A percentile compares a stretch with the other conserved stretches of the same genome.
Evolutionary conservation across 2,797 vertebrate genomes (phyloP).

Genomic region (Tapirus indicus): DNA sequence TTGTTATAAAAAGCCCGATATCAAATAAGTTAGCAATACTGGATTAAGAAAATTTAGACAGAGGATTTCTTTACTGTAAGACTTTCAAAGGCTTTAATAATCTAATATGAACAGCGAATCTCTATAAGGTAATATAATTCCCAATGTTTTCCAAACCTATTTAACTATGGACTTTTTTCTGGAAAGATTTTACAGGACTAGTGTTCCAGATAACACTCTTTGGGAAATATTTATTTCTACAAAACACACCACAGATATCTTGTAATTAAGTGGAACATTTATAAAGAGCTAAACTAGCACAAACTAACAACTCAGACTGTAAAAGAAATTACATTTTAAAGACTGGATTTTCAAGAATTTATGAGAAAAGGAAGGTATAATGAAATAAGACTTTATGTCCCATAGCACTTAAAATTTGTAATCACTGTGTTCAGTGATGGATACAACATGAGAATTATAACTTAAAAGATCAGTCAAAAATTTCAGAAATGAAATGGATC

Average conservation of each 20-base stretch:
- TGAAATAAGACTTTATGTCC: constrained; percentile 19
- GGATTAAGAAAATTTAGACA: constrained; percentile 12
- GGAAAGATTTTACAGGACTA: not conserved
- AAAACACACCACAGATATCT: not conserved
- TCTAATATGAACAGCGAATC: not conserved
- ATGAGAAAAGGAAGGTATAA: not conserved
- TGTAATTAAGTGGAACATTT: constrained; percentile 40
- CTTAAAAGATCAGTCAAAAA: not conserved
- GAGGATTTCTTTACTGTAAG: not conserved
- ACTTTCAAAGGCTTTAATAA: constrained; percentile 51
- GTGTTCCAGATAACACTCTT: not conserved
- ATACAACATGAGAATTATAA: constrained; percentile 42
- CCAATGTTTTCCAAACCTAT: not conserved
- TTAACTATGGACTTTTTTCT: not conserved
- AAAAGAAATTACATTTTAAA: constrained; percentile 33
- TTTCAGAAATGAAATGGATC: constrained; percentile 36
- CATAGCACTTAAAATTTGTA: constrained; percentile 5
- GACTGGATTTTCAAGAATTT: constrained; percentile 9
- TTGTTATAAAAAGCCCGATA: not conserved
- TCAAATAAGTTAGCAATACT: constrained; percentile 10
- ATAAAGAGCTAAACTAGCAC: not conserved
- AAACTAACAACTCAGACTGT: constrained; percentile 10
- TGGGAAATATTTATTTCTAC: constrained; percentile 37
- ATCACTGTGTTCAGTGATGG: not conserved
- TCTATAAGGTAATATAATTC: constrained; percentile 32